Conservation (phyloP, 1,140 invertebrate genomes). For the Drosophila pseudoananassae region DNA sequence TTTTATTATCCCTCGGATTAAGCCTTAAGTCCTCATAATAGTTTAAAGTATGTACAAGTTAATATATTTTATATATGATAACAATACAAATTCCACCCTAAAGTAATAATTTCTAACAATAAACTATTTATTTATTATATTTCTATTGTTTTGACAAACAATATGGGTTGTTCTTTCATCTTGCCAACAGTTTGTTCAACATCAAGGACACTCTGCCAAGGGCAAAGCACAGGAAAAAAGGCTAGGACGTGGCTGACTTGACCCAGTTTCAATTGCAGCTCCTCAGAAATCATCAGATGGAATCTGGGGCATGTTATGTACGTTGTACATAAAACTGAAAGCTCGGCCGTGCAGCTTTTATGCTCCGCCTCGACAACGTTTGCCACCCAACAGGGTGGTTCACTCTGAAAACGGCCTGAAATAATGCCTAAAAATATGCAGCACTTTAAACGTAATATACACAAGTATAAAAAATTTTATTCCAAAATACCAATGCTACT, state of each 20-base stretch:
- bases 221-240: constrained; percentile 45
- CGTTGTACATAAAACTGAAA: background rate
- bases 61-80: no score
- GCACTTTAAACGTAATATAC: background rate
- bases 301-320: constrained; percentile 37
- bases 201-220: constrained; percentile 62
- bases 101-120: no score
- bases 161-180: no score
- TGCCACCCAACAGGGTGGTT: constrained; percentile 5
- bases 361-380: constrained; percentile 23
- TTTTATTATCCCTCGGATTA: no score
- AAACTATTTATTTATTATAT: no score
- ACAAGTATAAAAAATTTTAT: no score
- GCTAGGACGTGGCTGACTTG: constrained; percentile 40
- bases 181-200: constrained; percentile 9
- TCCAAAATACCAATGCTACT: no score
- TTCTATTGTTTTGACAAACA: background rate
- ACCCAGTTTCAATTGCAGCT: constrained; percentile 43
- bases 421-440: constrained; percentile 11
- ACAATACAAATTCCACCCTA: no score
- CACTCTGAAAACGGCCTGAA: constrained; percentile 12
- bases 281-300: background rate
- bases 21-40: no score
- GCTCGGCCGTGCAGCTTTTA: constrained; percentile 15
- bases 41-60: no score